A percentile compares a stretch with the other conserved stretches of the same genome.
Conservation (phyloP, 1,140 invertebrate genomes). For the Eufriesea mexicana region DNA sequence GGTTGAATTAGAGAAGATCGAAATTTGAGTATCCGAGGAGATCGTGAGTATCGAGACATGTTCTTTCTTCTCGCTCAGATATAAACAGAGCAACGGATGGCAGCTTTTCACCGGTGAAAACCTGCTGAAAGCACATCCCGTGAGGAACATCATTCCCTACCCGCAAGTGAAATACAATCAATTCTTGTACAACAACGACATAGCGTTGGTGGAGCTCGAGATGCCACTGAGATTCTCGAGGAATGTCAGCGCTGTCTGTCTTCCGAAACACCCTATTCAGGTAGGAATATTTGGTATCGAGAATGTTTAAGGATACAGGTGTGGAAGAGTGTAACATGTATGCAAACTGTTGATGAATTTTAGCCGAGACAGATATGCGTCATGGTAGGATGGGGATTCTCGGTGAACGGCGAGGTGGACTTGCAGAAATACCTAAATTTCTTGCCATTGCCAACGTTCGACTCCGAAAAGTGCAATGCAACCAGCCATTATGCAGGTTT, state of each 20-base stretch:
- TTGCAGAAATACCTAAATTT: conserved; percentile 83
- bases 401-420: conserved; percentile 82
- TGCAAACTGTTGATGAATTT: conserved; percentile 34
- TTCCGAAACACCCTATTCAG: conserved; percentile 81
- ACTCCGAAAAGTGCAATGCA: conserved; percentile 84
- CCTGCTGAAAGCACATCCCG: conserved; percentile 71
- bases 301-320: not conserved
- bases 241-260: conserved; percentile 84
- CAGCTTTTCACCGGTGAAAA: conserved; percentile 81
- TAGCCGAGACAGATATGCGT: conserved; percentile 84
- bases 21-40: not conserved
- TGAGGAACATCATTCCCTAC: conserved; percentile 83
- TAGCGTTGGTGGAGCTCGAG: conserved; percentile 83
- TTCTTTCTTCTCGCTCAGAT: conserved; percentile 65
- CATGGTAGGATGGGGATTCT: conserved; percentile 84
- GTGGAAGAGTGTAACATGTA: not conserved
- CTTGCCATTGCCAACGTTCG: conserved; percentile 83
- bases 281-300: conserved; percentile 46
- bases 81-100: conserved; percentile 76
- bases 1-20: too few relatives aligned
- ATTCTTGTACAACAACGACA: conserved; percentile 84
- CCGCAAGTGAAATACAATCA: conserved; percentile 85
- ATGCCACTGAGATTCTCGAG: conserved; percentile 82
- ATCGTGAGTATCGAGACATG: not conserved
- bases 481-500: conserved; percentile 85